Evolutionary conservation across 2,888 invertebrate species (phyloP), one percentile per base, ranked within the genome.

Genomic region (Netelia melanura): DNA sequence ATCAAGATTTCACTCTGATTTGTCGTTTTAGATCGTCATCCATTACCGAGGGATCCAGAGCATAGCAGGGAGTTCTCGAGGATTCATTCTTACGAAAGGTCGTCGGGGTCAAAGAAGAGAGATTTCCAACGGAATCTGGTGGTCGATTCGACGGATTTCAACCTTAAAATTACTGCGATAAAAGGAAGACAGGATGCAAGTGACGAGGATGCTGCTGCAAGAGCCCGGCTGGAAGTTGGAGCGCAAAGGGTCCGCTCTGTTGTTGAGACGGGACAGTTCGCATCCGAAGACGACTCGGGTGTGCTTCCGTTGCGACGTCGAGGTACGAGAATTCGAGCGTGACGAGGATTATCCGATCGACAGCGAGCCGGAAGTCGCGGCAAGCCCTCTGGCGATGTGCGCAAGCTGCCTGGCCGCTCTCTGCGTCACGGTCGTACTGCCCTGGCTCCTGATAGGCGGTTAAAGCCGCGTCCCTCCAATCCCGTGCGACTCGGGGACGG

Each of bases 271-370:
- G 43, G 93, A 93, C 88, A 93, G 92, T 65, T 90, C 91, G 14
- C 90, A 91, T 76, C 88, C 89, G 75, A 93, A 91, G 87, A 89
- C 88, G 61, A 90, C 91, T 14, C 88, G 95, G 43, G 95, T 95
- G 56, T 95, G 94, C 88, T 95, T 95, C 89, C 94, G 94, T 17
- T 94, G 94, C 90, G 95, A 95, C 89, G 95, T 95, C 8, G 95
- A 95, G 87, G 94, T 95, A 10, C 93, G 94, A 61, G 95, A 95
- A 89, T 95, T 94, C 92, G 94, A 94, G 87, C 92, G 94, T 68
- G 93, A 94, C 77, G 94, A 94, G 67, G 94, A 95, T 88, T 94
- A 95, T 90, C 87, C 92, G 76, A 92, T 93, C 74, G 94, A 94
- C 71, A 89, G 91, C 43, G 94, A 94, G 80, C 90, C 81, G 70